Base-by-base conservation (phyloP, 2,888 invertebrate genomes). In the Alcis repandata region DNA sequence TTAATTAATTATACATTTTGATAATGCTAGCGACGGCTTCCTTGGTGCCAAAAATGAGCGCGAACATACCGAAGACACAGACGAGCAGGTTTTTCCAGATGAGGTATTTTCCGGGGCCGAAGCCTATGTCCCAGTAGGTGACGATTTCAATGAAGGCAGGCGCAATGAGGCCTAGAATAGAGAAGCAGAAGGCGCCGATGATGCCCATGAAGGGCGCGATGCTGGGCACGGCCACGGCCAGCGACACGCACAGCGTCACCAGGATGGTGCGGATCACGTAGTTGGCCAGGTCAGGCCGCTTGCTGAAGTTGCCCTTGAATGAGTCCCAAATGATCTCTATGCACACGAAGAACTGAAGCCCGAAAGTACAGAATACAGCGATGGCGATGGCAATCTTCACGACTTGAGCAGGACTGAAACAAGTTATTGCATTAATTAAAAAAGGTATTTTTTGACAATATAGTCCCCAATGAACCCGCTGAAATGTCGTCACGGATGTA, bases 291-390 rank as follows among this genome's bases (percentile, higher is more conserved):
- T 94, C 86, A 8, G 96, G 95, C 52, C 95, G 94, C 79, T 96
- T 96, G 32, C 94, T 94, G 86, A 95, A 96, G 71, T 94, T 95
- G 0, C 97, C 95, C 82, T 97, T 96, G 57, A 99, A 93, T 57
- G 94, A 94, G 78, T 96, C 97, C 98, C 98, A 98, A 69, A 96
- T 96, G 73, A 99, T 98, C 81, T 98, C 97, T 62, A 99, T 94
- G 85, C 99, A 98, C 15, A 99, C 99, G 91, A 97, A 99, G 91
- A 99, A 98, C 91, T 99, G 99, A 15, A 99, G 95, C 7, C 98
- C 98, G 85, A 98, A 99, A 0, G 99, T 98, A 87, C 98, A 97
- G 89, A 97, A 98, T 0, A 99, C 98, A 9, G 98, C 98, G 49
- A 98, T 84, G 2, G 96, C 97, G 81, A 99, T 98, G 66, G 98